These are phyloP conservation scores for Neodiprion virginianus DNA, from an alignment of 1,140 invertebrate genomes.

Conservation along the genomic window DNA sequence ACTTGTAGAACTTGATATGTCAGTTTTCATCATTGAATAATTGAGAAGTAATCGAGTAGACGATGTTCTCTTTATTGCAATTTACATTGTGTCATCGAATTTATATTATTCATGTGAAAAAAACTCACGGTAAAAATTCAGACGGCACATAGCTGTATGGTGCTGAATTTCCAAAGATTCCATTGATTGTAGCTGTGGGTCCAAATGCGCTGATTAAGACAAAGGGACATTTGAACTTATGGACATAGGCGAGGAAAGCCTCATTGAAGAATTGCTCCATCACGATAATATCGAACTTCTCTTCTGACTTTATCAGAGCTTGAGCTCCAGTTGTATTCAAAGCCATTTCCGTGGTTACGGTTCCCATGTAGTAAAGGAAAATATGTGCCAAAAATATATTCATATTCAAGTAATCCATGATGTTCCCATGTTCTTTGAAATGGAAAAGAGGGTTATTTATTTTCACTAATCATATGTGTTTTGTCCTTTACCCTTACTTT, in stretches of 20 bases:
- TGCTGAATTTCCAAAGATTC: constrained; percentile 5
- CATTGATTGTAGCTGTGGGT: neutral
- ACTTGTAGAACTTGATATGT: no score
- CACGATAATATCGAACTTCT: constrained; percentile 59
- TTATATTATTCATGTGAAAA: no score
- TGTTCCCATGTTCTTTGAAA: no score
- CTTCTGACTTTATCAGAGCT: constrained; percentile 16
- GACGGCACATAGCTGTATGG: neutral
- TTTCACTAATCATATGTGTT: no score
- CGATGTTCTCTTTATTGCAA: no score
- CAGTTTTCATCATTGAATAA: no score
- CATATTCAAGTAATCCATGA: no score
- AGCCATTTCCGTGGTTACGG: neutral
- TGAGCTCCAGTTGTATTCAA: neutral
- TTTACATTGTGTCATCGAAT: no score
- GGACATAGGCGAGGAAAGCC: constrained; percentile 43
- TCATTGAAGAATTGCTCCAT: constrained; percentile 58
- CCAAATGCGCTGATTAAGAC: constrained; percentile 51
- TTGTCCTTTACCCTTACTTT: no score
- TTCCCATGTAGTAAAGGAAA: neutral
- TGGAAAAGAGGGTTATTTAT: no score
- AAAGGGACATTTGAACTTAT: constrained; percentile 51
- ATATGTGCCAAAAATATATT: neutral
- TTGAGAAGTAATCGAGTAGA: no score
- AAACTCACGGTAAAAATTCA: constrained; percentile 14